These are phyloP conservation scores for Eurystomus glaucurus DNA, from an alignment of 2,797 vertebrate species.

Conservation along the genomic window DNA sequence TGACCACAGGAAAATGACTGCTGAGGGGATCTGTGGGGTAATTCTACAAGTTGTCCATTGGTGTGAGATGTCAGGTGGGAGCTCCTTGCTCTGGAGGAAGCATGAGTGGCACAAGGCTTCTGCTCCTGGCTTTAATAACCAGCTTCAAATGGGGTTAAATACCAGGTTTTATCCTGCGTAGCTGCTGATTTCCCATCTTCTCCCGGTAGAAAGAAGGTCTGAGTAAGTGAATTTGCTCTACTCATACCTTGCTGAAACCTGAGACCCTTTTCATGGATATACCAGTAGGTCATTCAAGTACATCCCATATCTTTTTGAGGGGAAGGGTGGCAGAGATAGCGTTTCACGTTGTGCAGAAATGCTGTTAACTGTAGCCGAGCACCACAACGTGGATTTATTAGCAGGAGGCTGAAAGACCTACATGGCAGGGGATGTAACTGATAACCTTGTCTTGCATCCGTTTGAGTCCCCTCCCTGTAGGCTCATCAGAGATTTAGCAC, in stretches of 20 bases:
- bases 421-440: slow-evolving; percentile 31
- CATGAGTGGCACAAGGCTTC: neutral
- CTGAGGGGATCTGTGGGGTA: neutral
- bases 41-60: neutral
- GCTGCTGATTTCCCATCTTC: neutral
- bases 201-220: neutral
- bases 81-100: neutral
- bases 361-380: slow-evolving; percentile 50
- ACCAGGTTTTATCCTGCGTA: neutral
- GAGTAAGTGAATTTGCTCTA: slow-evolving; percentile 10
- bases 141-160: neutral
- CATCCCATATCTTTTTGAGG: slow-evolving; percentile 51
- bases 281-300: slow-evolving; percentile 50
- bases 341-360: slow-evolving; percentile 44
- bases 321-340: slow-evolving; percentile 28
- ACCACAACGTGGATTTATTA: slow-evolving; percentile 57
- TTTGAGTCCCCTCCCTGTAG: neutral
- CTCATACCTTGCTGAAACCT: slow-evolving; percentile 33
- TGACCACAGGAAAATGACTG: neutral
- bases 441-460: slow-evolving; percentile 49
- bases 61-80: neutral
- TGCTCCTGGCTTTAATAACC: neutral
- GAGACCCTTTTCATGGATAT: neutral
- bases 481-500: slow-evolving; percentile 8
- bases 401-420: neutral